Base-by-base conservation (phyloP, 2,797 vertebrate species). In the Falco columbarius region DNA sequence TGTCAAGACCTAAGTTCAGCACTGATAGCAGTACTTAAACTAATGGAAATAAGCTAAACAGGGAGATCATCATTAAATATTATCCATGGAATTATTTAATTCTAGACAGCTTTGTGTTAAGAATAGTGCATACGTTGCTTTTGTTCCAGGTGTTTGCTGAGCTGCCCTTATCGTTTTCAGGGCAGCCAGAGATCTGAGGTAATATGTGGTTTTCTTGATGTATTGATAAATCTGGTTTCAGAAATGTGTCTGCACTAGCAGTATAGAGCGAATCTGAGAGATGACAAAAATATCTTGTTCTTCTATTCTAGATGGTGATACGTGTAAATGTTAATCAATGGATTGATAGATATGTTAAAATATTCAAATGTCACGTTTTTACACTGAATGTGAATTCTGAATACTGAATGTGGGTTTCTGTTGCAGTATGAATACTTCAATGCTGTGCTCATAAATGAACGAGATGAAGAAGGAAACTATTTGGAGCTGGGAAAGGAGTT, bases 371-470 rank as follows among this genome's bases (percentile, higher is more conserved):
- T 23, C 8, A 2, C 42, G 7, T 63, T 74, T 81, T 79, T 42
- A 14, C 55, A 51, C 54, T 86, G 80, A 59, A 59, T 36, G 14
- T 74, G 38, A 36, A 14, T 81, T 82, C n/a, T 84, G 49, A 90
- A 2, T 11, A 36, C 42, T 59, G 38, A 56, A 27, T 83, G 14
- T 90, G 49, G 17, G 21, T 94, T 97, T 97, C 91, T 96, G 87
- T 96, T 98, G 92, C 98, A 99, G 99, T 99, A 99, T 73, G 99
- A 99, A 98, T 99, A 99, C 98, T 99, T 99, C 98, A 99, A 99
- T 86, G 99, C 99, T 4, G 99, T 99, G 76, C 98, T 99, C 93
- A 99, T 99, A 95, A 99, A 99, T 58, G 99, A 99, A 96, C 97
- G 98, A 89, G 98, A 99, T 93, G 98, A 99, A 81, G 98, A 99